These are phyloP conservation scores for Scarus forsteni DNA, from an alignment of 2,797 vertebrate genomes.

Conservation along the genomic window DNA sequence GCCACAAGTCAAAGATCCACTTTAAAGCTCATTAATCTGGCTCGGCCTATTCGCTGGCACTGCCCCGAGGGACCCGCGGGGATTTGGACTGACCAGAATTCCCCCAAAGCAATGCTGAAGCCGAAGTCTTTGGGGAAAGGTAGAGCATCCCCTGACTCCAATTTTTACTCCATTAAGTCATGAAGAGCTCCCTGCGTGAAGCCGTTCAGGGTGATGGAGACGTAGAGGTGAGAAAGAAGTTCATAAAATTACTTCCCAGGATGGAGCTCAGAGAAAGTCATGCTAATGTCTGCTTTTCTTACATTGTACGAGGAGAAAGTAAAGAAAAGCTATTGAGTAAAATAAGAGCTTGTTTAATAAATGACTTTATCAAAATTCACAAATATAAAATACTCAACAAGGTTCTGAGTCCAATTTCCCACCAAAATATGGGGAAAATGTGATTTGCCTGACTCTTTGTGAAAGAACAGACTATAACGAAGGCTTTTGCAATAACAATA, in stretches of 20 bases:
- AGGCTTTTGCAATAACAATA: no score
- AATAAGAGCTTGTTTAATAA: no score
- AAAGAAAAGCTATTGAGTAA: no score
- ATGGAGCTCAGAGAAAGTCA: conserved; percentile 14
- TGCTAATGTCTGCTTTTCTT: neutral
- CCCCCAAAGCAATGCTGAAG: conserved; percentile 59
- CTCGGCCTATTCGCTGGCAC: conserved; percentile 57
- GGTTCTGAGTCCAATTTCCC: no score
- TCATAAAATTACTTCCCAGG: conserved; percentile 6
- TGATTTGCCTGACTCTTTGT: no score
- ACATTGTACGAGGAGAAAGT: no score
- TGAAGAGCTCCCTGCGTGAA: conserved; percentile 16
- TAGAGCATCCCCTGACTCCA: conserved; percentile 13
- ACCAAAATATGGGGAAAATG: no score
- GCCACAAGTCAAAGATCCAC: conserved; percentile 71
- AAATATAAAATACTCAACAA: no score
- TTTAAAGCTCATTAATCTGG: conserved; percentile 77
- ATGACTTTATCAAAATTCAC: no score
- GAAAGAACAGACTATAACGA: no score
- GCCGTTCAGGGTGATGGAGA: conserved; percentile 20
- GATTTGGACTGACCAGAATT: conserved; percentile 52
- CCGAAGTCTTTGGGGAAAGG: conserved; percentile 34
- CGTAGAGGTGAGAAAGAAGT: conserved; percentile 14
- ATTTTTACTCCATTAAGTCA: conserved; percentile 49
- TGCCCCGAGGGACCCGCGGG: conserved; percentile 54